Evolutionary conservation across 2,797 vertebrate genomes (phyloP), one percentile per base, ranked within the genome.

Genomic region (Eulemur mongoz): DNA sequence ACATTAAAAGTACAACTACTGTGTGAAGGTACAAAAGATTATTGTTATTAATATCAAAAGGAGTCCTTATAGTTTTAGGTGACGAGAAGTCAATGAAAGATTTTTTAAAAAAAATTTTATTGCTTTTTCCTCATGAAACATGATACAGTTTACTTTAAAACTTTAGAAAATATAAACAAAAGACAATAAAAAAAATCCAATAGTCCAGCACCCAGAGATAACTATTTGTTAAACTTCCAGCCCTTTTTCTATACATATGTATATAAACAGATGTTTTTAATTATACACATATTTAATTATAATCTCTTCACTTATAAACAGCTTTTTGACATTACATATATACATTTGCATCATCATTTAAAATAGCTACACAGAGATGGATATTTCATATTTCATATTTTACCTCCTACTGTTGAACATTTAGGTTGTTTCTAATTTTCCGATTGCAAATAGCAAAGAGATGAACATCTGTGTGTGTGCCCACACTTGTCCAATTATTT

Each of bases 91-190:
- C 20, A 57, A 40, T 27, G 5, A 52, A 65, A n/a, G 20, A 65
- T 18, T 70, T 91, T 84, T 83, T 87, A 81, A 50, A 96, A 96
- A 67, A 79, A 52, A 1, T 63, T 97, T 78, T 93, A 82, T 94
- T 93, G 48, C 43, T 82, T 84, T 81, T 63, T 32, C 20, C 22
- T 57, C 43, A 87, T 40, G 81, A 94, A 84, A 91, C 57, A 76
- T n/a, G 23, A 91, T 32, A 79, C 50, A 89, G 83, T 95, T 90
- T 61, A 69, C 48, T 94, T 52, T 86, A 87, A 91, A 84, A 91
- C 38, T 95, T 89, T 35, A 94, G 54, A 91, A 91, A 92, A 89
- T 59, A 94, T 35, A 65, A 22, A 75, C 73, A 93, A 89, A 89
- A 72, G 32, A 76, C 43, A 78, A 72, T 78, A 83, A 91, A 81